phyloP scores from a whole-genome alignment of 2,797 vertebrate genomes.

The Xenentodon cancila region DNA sequence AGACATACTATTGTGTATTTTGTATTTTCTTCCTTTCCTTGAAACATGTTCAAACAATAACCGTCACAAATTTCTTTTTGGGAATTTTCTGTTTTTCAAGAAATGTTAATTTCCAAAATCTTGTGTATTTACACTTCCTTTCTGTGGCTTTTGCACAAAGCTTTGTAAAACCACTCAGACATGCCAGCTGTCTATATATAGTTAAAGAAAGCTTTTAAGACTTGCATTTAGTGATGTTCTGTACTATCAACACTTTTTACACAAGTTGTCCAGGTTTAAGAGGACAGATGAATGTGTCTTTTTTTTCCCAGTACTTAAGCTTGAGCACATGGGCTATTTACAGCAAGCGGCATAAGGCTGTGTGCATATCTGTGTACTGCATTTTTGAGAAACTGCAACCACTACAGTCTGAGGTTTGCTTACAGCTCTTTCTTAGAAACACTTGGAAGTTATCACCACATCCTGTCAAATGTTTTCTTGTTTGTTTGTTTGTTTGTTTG shows the following conservation, averaged over 20 bases:
- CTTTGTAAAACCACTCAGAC: slow-evolving; percentile 40
- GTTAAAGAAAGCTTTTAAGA: slow-evolving; percentile 29
- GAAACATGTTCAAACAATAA: slow-evolving; percentile 15
- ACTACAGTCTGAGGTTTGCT: slow-evolving; percentile 53
- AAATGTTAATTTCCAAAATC: slow-evolving; percentile 22
- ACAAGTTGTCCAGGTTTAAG: slow-evolving; percentile 78
- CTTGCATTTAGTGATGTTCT: slow-evolving; percentile 42
- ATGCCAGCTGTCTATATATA: slow-evolving; percentile 34
- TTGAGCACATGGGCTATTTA: slow-evolving; percentile 77
- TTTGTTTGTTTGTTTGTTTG: slow-evolving; percentile 23
- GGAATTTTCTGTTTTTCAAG: slow-evolving; percentile 12
- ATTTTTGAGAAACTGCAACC: slow-evolving; percentile 62
- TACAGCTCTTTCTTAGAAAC: slow-evolving; percentile 38
- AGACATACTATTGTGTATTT: slow-evolving; percentile 24
- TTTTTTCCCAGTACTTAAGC: slow-evolving; percentile 76
- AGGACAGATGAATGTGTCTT: slow-evolving; percentile 81
- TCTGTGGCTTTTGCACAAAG: too few relatives aligned
- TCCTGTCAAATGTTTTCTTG: slow-evolving; percentile 41
- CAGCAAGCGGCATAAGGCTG: slow-evolving; percentile 53
- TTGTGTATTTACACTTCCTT: slow-evolving; percentile 28
- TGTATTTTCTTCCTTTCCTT: neutral
- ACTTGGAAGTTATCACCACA: slow-evolving; percentile 32
- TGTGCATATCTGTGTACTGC: slow-evolving; percentile 65
- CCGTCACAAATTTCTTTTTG: neutral
- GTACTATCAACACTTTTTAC: slow-evolving; percentile 71